A percentile compares a stretch with the other conserved stretches of the same genome.
These are phyloP conservation scores for Eupithecia tripunctaria DNA, from an alignment of 2,888 invertebrate genomes.

Conservation along the genomic window DNA sequence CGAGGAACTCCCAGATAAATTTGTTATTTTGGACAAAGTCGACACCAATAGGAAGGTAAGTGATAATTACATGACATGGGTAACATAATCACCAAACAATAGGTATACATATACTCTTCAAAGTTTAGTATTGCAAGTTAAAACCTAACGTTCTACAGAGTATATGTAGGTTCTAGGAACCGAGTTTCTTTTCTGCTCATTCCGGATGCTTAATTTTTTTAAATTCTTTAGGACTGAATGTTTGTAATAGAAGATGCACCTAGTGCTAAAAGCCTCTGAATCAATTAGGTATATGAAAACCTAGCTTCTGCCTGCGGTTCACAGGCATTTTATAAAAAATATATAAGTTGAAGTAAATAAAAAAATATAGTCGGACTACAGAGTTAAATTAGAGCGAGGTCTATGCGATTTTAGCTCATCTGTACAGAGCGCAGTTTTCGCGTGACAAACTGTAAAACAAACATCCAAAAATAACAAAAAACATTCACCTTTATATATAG, in stretches of 20 bases:
- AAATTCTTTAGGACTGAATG: too few relatives aligned
- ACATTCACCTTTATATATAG: neutral
- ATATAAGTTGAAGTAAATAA: too few relatives aligned
- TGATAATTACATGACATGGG: slow-evolving; percentile 16
- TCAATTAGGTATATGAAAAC: too few relatives aligned
- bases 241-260: too few relatives aligned
- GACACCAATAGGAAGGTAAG: slow-evolving; percentile 86
- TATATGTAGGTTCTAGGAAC: neutral
- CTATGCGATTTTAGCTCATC: too few relatives aligned
- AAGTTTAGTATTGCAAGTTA: neutral
- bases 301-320: too few relatives aligned
- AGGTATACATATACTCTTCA: neutral
- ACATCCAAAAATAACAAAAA: neutral
- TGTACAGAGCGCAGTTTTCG: too few relatives aligned
- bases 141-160: neutral
- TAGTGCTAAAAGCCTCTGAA: too few relatives aligned
- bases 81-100: neutral
- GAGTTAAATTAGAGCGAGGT: too few relatives aligned
- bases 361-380: too few relatives aligned
- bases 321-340: too few relatives aligned
- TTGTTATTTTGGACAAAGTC: slow-evolving; percentile 90
- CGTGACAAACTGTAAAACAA: neutral
- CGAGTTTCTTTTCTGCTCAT: too few relatives aligned
- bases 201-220: neutral
- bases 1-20: slow-evolving; percentile 87